Base-by-base conservation (phyloP, 53 echinoderm and acorn worm genomes). In the Hippasteria phrygiana region DNA sequence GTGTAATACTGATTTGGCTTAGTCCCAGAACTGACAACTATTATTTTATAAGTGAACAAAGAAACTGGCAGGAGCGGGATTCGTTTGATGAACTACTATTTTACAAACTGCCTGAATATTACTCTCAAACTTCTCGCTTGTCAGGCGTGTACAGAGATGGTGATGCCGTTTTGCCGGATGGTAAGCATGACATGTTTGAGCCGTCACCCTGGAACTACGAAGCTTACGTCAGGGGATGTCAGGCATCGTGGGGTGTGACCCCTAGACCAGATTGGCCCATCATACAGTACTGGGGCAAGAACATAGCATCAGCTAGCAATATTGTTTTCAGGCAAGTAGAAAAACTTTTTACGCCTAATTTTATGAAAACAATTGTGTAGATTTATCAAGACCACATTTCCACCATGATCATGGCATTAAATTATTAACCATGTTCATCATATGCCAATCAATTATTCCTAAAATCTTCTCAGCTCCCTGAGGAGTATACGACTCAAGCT, bases 61-160 rank as follows among this genome's bases (percentile, higher is more conserved):
- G n/a, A n/a, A n/a, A n/a, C n/a, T n/a, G n/a, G n/a, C n/a, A n/a
- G n/a, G n/a, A n/a, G n/a, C n/a, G n/a, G n/a, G n/a, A n/a, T n/a
- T n/a, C n/a, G n/a, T n/a, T n/a, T n/a, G n/a, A n/a, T n/a, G n/a
- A 51, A 10, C 59, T 59, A 24, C 7, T 17, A 20, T 54, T 16
- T 12, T 16, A 54, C 1, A 54, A 54, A 12, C 4, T 10, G 3
- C 18, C 54, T 18, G 17, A 16, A 17, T 16, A 3, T 16, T 54
- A 16, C 54, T 54, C 17, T 54, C 54, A 12, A 54, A 3, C 59
- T 26, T 59, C 59, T 24, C 26, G 6, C 3, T 59, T n/a, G n/a
- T n/a, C n/a, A 95, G 95, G 46, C 79, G 6, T 97, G 97, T 62
- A 93, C 97, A 24, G 97, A 97, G 83, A 97, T 97, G 97, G 88